Base-by-base conservation (phyloP, 2,113 vertebrate species). In the Otolemur garnettii region DNA sequence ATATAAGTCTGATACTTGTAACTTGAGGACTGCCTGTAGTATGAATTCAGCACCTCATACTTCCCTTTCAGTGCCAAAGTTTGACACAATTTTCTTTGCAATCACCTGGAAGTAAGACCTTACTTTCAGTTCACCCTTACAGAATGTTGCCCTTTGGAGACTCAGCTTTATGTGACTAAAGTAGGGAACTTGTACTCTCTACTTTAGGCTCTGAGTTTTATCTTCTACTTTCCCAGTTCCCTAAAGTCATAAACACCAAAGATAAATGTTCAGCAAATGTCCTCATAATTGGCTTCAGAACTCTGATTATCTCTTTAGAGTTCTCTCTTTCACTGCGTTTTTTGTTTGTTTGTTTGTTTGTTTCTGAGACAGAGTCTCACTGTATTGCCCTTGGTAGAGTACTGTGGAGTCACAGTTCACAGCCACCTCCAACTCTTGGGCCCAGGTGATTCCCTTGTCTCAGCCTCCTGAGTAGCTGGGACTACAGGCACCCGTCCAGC, bases 271-370 rank as follows among this genome's bases (percentile, higher is more conserved):
- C 33, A n/a, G 69, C 42, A 87, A 81, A 85, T 22, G 13, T 30
- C 78, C 22, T 81, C 72, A 55, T 75, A 72, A 71, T 21, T 88
- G 78, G 57, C 42, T 71, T 88, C 64, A 68, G 71, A 91, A 91
- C 9, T 77, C 62, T 71, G 33, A 18, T 69, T 72, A 68, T 4
- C 86, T 78, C 74, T 77, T 72, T 50, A 62, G 26, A 86, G 21
- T 69, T 59, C 35, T 17, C 7, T 68, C 74, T 64, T 90, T 77
- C 68, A 64, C 30, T 81, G 77, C 33, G 42, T 88, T 87, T n/a
- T n/a, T n/a, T n/a, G n/a, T n/a, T 74, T 50, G n/a, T 38, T 38
- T 38, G 38, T 38, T 38, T 38, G 38, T 38, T 38, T 38, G 38
- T 38, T 38, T 38, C 38, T 38, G 38, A 38, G 38, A 38, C 38